A percentile compares a stretch with the other conserved stretches of the same genome.
These are phyloP conservation scores for Rhadinocentrus ornatus DNA, from an alignment of 2,797 vertebrate species.

Conservation along the genomic window DNA sequence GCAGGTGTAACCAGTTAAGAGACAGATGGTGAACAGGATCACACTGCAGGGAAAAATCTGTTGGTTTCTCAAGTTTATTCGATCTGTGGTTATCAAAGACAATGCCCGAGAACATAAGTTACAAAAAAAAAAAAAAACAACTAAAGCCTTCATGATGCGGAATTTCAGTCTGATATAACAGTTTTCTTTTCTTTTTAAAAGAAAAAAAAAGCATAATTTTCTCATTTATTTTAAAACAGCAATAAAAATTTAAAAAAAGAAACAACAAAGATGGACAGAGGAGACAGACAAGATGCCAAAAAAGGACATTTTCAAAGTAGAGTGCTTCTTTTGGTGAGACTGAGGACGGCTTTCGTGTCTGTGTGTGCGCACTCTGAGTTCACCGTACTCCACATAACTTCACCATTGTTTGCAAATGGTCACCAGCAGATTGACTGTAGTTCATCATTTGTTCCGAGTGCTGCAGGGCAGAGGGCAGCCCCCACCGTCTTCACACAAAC, in stretches of 20 bases:
- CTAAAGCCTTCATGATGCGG: constrained; percentile 76
- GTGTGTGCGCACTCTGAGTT: constrained; percentile 51
- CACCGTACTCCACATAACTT: constrained; percentile 54
- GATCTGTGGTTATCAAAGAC: constrained; percentile 92
- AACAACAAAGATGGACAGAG: constrained; percentile 53
- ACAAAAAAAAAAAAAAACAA: constrained; percentile 84
- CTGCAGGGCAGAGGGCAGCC: constrained; percentile 37
- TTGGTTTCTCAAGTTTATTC: constrained; percentile 87
- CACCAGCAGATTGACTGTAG: constrained; percentile 50
- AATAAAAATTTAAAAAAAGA: constrained; percentile 52
- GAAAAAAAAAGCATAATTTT: constrained; percentile 48
- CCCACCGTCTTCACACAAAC: constrained; percentile 45
- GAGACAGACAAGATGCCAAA: constrained; percentile 60
- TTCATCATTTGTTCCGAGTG: constrained; percentile 66
- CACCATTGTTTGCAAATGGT: constrained; percentile 62
- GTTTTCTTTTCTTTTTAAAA: constrained; percentile 54
- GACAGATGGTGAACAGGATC: constrained; percentile 55
- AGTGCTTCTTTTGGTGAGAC: constrained; percentile 73
- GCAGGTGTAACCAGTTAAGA: constrained; percentile 54
- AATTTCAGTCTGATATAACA: constrained; percentile 70
- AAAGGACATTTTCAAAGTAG: constrained; percentile 61
- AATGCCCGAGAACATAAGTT: constrained; percentile 89
- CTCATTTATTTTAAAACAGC: constrained; percentile 72
- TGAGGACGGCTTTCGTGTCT: constrained; percentile 55
- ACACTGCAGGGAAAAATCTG: constrained; percentile 23